Evolutionary conservation across 53 echinoderm and acorn worm species (phyloP).

Genomic region (Echinometra lucunter): DNA sequence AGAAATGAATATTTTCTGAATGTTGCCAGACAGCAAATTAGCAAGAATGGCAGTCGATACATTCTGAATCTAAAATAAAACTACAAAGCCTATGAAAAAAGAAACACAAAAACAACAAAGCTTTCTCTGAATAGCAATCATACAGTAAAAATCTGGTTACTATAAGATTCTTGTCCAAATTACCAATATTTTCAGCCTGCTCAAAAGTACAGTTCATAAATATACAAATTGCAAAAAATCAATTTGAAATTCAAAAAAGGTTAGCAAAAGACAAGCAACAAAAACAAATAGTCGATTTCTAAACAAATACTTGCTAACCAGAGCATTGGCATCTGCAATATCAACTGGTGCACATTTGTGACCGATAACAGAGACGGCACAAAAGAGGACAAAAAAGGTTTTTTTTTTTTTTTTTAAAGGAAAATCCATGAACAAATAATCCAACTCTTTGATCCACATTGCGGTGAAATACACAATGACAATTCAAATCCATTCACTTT

Average conservation of each 20-base stretch:
- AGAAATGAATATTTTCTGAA: not conserved
- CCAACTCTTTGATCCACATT: not conserved
- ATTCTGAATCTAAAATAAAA: not conserved
- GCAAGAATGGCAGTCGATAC: not conserved
- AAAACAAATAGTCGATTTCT: not conserved
- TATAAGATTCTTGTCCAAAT: not conserved
- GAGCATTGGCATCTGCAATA: not conserved
- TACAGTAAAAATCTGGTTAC: conserved; percentile 20
- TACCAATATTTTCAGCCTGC: conserved; percentile 59
- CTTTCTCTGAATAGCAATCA: not conserved
- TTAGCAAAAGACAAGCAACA: conserved; percentile 20
- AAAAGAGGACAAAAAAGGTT: not conserved
- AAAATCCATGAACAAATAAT: not conserved
- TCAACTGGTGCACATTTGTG: not conserved
- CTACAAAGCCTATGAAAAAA: not conserved
- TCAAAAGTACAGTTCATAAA: conserved; percentile 58
- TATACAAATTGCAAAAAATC: conserved; percentile 64
- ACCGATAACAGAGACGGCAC: not conserved
- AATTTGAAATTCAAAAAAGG: conserved; percentile 49
- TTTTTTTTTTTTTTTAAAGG: too few species aligned
- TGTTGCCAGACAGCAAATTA: not conserved
- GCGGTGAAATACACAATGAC: not conserved
- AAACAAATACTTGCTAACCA: not conserved
- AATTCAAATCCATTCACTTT: not conserved
- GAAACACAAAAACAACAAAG: not conserved